Evolutionary conservation across 2,888 invertebrate species (phyloP).

Genomic region (Phaonia tiefii): DNA sequence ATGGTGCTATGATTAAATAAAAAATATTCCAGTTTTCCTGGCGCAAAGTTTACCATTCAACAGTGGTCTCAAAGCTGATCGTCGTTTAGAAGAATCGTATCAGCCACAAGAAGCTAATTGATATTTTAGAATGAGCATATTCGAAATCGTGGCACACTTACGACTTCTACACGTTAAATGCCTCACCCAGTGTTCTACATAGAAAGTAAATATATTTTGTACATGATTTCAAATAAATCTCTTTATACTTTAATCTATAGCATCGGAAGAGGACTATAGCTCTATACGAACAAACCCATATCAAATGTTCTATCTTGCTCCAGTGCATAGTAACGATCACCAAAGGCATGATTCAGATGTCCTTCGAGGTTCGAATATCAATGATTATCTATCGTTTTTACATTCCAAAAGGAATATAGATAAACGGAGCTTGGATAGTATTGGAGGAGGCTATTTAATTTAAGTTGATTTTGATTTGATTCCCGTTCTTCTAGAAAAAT

Average conservation of each 20-base stretch:
- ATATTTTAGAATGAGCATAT: too few species aligned
- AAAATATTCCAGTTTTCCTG: too few species aligned
- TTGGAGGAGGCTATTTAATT: slow-evolving; percentile 67
- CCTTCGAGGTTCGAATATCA: slow-evolving; percentile 63
- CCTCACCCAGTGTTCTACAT: too few species aligned
- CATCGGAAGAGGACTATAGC: slow-evolving; percentile 60
- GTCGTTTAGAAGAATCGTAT: too few species aligned
- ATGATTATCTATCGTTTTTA: slow-evolving; percentile 58
- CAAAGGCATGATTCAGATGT: slow-evolving; percentile 48
- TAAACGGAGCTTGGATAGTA: slow-evolving; percentile 67
- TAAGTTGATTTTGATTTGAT: slow-evolving; percentile 43
- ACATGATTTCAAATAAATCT: not conserved
- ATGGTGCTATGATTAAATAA: too few species aligned
- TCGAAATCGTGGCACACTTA: too few species aligned
- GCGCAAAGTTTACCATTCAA: too few species aligned
- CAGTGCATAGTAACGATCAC: slow-evolving; percentile 49
- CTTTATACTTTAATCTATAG: slow-evolving; percentile 5
- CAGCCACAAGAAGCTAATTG: too few species aligned
- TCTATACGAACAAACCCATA: slow-evolving; percentile 30
- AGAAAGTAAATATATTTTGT: too few species aligned
- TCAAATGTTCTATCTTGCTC: slow-evolving; percentile 55
- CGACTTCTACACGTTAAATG: too few species aligned
- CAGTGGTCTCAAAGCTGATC: too few species aligned
- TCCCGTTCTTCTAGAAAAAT: not conserved
- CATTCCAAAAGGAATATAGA: slow-evolving; percentile 55